Evolutionary conservation across 2,888 invertebrate genomes (phyloP).

Genomic region (Brachycybe producta): DNA sequence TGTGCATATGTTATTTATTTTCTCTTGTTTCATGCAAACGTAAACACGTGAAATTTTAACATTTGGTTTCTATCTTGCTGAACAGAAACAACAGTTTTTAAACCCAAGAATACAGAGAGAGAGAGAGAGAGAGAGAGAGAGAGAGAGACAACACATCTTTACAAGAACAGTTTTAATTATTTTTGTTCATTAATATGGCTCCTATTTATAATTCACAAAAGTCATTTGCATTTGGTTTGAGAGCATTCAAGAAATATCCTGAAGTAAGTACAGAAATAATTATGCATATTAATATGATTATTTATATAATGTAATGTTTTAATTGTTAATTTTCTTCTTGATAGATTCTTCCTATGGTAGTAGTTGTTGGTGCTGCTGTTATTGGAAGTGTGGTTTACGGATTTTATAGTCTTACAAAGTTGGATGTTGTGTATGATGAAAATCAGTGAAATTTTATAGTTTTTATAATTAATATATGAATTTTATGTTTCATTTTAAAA

Average conservation of each 20-base stretch:
- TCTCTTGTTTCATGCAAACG: too few species aligned
- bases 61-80: too few species aligned
- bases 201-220: too few species aligned
- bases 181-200: too few species aligned
- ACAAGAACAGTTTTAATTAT: too few species aligned
- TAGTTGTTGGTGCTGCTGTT: conserved; percentile 2
- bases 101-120: too few species aligned
- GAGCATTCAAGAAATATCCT: conserved; percentile 11
- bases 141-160: too few species aligned
- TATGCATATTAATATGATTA: not conserved
- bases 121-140: too few species aligned
- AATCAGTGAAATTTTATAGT: not conserved
- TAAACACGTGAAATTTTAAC: too few species aligned
- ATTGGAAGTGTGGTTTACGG: conserved; percentile 7
- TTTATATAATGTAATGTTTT: not conserved
- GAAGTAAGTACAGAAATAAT: conserved; percentile 2
- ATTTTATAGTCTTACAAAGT: conserved; percentile 3
- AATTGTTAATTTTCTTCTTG: not conserved
- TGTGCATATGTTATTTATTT: too few species aligned
- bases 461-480: not conserved
- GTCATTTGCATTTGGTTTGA: conserved; percentile 6
- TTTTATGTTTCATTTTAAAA: not conserved
- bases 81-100: too few species aligned
- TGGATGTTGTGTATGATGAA: conserved; percentile 5
- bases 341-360: conserved; percentile 2